Evolutionary conservation across 2,888 invertebrate species (phyloP).

Genomic region (Eilema depressum): DNA sequence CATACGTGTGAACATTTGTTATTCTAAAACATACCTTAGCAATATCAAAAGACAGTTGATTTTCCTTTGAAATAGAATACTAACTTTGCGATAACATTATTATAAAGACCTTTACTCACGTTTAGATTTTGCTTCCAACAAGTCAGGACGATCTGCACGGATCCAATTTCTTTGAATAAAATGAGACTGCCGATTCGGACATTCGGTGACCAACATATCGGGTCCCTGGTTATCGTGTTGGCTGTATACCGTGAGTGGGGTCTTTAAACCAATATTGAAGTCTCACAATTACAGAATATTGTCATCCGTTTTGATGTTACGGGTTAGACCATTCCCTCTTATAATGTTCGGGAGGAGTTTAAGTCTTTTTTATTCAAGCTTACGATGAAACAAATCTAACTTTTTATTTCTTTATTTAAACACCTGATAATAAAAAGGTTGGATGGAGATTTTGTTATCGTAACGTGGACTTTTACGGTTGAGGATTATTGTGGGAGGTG

Average conservation of each 20-base stretch:
- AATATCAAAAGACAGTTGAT: constrained; percentile 16
- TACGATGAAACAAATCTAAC: constrained; percentile 73
- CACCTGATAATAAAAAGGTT: constrained; percentile 54
- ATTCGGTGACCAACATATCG: constrained; percentile 3
- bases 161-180: neutral
- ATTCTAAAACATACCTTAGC: constrained; percentile 44
- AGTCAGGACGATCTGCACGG: neutral
- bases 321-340: constrained; percentile 74
- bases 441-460: constrained; percentile 13
- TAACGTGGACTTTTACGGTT: constrained; percentile 7
- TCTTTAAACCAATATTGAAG: constrained; percentile 56
- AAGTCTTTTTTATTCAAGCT: constrained; percentile 71
- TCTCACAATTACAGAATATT: constrained; percentile 77
- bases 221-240: neutral
- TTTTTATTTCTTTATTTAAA: constrained; percentile 80
- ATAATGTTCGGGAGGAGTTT: constrained; percentile 78
- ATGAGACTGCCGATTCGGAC: neutral
- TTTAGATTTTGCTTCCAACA: constrained; percentile 7
- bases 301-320: constrained; percentile 77
- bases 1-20: constrained; percentile 45
- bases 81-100: constrained; percentile 50
- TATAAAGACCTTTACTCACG: constrained; percentile 23
- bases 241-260: neutral
- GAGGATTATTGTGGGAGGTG: constrained; percentile 4
- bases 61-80: constrained; percentile 35